Conservation (phyloP, 2,797 vertebrate species). For the Telmatherina bonti region DNA sequence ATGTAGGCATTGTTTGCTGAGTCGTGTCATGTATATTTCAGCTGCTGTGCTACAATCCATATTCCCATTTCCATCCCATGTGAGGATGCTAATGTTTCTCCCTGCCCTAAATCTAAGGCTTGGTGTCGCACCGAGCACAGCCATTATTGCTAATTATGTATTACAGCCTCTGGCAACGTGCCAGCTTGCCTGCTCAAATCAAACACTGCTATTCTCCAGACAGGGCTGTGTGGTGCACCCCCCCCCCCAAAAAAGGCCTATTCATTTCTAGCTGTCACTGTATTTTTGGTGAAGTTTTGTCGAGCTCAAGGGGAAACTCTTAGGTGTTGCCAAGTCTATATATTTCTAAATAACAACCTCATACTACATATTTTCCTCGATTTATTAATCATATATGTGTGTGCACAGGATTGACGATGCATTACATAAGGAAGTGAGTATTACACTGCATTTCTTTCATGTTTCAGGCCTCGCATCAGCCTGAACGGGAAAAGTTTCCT, state of each 20-base stretch:
- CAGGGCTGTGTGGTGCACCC: constrained; percentile 48
- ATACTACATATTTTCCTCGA: neutral
- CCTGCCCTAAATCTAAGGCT: constrained; percentile 70
- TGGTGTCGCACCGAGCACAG: constrained; percentile 60
- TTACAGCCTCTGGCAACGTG: constrained; percentile 69
- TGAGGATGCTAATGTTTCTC: constrained; percentile 63
- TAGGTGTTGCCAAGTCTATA: constrained; percentile 43
- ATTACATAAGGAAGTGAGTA: constrained; percentile 52
- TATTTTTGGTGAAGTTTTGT: constrained; percentile 66
- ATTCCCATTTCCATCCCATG: constrained; percentile 44
- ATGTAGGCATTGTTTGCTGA: constrained; percentile 24
- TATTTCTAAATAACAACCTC: neutral
- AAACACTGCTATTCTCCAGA: constrained; percentile 73
- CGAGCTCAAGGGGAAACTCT: neutral
- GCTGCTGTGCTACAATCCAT: constrained; percentile 43
- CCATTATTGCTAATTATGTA: constrained; percentile 83
- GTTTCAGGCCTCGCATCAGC: constrained; percentile 78
- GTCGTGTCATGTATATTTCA: constrained; percentile 69
- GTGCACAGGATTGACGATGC: constrained; percentile 14
- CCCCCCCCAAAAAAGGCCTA: constrained; percentile 44
- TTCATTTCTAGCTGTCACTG: constrained; percentile 52
- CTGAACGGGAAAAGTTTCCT: constrained; percentile 36
- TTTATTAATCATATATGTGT: constrained; percentile 25
- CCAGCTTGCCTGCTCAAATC: constrained; percentile 66
- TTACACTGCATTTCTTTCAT: constrained; percentile 68